Percentiles rank a stretch among this genome's conserved stretches.
Conservation (phyloP, 2,888 invertebrate genomes). For the Polyommatus icarus region DNA sequence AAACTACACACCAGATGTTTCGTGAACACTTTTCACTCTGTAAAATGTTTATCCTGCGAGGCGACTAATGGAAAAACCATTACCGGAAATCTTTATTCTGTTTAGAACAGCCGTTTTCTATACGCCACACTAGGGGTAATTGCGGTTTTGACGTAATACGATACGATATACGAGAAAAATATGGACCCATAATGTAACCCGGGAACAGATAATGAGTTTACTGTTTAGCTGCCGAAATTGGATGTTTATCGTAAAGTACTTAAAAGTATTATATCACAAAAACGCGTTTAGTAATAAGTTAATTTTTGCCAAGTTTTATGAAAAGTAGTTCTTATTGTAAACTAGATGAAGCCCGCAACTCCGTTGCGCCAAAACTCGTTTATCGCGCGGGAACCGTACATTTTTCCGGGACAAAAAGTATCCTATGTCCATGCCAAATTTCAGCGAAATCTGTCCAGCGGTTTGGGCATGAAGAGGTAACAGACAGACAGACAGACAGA, state of each 20-base stretch:
- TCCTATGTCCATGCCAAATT: too few species aligned
- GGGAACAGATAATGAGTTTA: not conserved
- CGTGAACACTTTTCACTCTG: not conserved
- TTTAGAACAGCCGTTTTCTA: conserved; percentile 14
- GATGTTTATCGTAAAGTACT: not conserved
- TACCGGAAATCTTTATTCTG: conserved; percentile 7
- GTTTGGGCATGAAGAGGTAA: too few species aligned
- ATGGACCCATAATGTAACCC: not conserved
- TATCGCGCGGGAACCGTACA: too few species aligned
- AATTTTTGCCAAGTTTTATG: too few species aligned
- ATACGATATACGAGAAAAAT: not conserved
- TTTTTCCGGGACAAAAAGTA: too few species aligned
- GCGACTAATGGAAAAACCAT: conserved; percentile 16
- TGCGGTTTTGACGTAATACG: not conserved
- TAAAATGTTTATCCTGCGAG: conserved; percentile 2
- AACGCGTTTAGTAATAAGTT: too few species aligned
- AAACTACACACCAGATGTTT: conserved; percentile 1
- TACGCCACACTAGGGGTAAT: not conserved
- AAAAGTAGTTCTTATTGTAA: too few species aligned
- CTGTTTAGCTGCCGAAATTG: not conserved
- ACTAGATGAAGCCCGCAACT: too few species aligned
- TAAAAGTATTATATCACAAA: too few species aligned
- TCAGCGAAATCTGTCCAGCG: too few species aligned
- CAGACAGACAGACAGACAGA: too few species aligned
- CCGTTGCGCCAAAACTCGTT: too few species aligned